These are phyloP conservation scores for Acyrthosiphon pisum DNA, from an alignment of 1,140 invertebrate species.

Conservation along the genomic window DNA sequence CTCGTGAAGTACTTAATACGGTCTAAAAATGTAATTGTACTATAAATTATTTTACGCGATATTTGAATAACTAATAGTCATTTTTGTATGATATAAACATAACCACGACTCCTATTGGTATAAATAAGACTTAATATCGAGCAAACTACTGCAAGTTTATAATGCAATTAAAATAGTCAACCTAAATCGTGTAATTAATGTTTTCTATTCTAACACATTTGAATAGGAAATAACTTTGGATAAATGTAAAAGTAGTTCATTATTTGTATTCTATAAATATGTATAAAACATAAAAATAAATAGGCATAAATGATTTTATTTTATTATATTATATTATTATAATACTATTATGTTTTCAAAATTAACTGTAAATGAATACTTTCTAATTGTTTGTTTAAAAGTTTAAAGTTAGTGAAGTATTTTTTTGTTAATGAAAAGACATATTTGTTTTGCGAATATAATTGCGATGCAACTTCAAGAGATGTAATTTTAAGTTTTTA, in stretches of 20 bases:
- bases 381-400: background rate
- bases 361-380: background rate
- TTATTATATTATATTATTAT: background rate
- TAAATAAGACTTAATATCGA: background rate
- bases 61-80: background rate
- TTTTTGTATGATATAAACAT: background rate
- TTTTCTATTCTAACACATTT: background rate
- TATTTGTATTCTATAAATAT: background rate
- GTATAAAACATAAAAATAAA: background rate
- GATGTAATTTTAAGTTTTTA: background rate
- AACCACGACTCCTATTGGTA: background rate
- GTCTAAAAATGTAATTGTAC: background rate
- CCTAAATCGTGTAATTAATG: background rate
- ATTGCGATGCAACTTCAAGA: background rate
- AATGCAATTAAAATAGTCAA: background rate
- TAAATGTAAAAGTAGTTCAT: too few relatives aligned
- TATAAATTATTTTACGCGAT: background rate
- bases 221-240: too few relatives aligned
- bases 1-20: background rate
- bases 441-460: background rate
- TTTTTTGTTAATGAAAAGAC: background rate
- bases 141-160: background rate
- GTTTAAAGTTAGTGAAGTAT: background rate
- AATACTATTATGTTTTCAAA: background rate
- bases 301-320: background rate